A percentile compares a stretch with the other conserved stretches of the same genome.
These are phyloP conservation scores for Cephalopholis sonnerati DNA, from an alignment of 2,113 vertebrate species.

Conservation along the genomic window DNA sequence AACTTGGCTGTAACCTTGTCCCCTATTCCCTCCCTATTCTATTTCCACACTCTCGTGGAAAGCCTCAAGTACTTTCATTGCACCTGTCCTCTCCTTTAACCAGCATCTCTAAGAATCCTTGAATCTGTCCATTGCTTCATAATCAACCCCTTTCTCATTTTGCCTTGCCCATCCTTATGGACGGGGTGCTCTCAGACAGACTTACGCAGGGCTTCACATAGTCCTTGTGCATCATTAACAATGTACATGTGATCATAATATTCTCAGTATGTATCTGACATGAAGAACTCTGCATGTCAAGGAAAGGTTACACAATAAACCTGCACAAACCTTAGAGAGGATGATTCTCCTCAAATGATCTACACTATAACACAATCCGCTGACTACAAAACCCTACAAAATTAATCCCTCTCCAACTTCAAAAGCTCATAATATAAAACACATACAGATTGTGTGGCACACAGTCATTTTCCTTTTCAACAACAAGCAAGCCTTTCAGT, in stretches of 20 bases:
- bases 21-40: slow-evolving; percentile 8
- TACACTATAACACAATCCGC: not conserved
- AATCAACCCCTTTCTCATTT: not conserved
- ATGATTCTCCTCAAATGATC: not conserved
- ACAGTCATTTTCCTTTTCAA: not conserved
- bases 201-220: not conserved
- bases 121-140: not conserved
- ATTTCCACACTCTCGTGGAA: slow-evolving; percentile 10
- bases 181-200: not conserved
- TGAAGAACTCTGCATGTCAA: not conserved
- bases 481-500: not conserved
- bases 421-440: not conserved
- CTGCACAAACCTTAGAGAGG: not conserved
- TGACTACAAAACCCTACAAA: not conserved
- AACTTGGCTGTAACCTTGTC: slow-evolving; percentile 17
- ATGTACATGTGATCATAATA: not conserved
- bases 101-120: not conserved
- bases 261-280: not conserved
- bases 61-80: not conserved
- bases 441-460: not conserved
- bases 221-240: not conserved
- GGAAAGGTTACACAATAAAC: not conserved
- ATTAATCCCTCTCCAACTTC: not conserved
- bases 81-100: not conserved
- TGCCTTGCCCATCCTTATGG: not conserved